These are phyloP conservation scores for Leptoclinus maculatus DNA, from an alignment of 2,797 vertebrate species.

Conservation along the genomic window DNA sequence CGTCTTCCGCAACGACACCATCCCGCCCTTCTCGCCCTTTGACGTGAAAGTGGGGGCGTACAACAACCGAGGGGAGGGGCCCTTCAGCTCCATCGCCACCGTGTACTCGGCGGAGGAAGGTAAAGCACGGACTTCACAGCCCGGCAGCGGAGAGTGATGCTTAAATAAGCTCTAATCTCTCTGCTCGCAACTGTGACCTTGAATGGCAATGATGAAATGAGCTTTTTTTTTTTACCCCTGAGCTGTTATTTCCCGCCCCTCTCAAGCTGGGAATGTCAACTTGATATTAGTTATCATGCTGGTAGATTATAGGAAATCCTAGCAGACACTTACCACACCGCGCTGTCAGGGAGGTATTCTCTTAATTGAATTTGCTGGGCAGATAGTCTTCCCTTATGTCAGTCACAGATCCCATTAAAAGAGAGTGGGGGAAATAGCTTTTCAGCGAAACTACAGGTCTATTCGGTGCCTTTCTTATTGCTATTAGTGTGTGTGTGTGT, in stretches of 20 bases:
- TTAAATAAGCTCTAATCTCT: constrained; percentile 60
- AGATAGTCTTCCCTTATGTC: constrained; percentile 85
- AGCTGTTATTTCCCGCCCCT: constrained; percentile 52
- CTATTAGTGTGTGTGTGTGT: constrained; percentile 64
- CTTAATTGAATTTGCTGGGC: constrained; percentile 86
- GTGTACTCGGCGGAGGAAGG: constrained; percentile 97
- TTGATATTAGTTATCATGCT: constrained; percentile 83
- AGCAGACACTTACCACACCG: constrained; percentile 78
- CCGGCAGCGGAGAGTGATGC: constrained; percentile 12
- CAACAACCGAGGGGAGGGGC: constrained; percentile 96
- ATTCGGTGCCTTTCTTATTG: constrained; percentile 70
- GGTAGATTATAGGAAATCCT: constrained; percentile 85
- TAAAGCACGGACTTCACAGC: constrained; percentile 64
- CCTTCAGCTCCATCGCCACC: constrained; percentile 90
- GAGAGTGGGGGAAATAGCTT: constrained; percentile 74
- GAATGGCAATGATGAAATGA: constrained; percentile 74
- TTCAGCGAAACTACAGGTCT: constrained; percentile 76
- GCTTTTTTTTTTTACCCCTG: constrained; percentile 33
- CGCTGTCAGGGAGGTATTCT: constrained; percentile 81
- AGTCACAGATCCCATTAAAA: constrained; percentile 84
- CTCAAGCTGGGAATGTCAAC: constrained; percentile 77
- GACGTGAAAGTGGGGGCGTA: constrained; percentile 94
- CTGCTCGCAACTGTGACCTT: constrained; percentile 71
- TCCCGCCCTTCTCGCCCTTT: constrained; percentile 91
- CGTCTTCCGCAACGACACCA: constrained; percentile 92